Evolutionary conservation across 2,113 vertebrate genomes (phyloP), one percentile per base, ranked within the genome.

Genomic region (Holacanthus passer): DNA sequence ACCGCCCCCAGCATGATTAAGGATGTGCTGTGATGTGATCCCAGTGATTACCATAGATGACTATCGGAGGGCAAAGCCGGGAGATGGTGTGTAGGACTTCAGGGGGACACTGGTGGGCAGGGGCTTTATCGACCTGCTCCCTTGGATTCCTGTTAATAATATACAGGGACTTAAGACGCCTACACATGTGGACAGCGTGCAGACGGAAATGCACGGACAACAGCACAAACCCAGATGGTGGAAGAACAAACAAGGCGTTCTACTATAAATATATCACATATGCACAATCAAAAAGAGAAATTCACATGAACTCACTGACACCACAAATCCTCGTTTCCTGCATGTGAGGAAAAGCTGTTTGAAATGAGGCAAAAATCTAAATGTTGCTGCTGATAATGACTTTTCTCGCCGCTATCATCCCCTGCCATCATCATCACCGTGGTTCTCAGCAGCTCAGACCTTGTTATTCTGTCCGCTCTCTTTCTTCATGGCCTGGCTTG

Each of bases 1-100:
- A 81, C 91, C 89, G 64, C 91, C 93, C 82, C 88, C 91, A 78
- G 79, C 52, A 77, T 93, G 89, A 93, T 95, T 95, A 94, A 91
- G 81, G 87, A 85, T 89, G 86, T 86, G 86, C 87, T 87, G 88
- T 56, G 87, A 86, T 84, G 87, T 90, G 91, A 91, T 90, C 85
- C 83, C 80, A 73, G 84, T 91, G 89, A 94, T 95, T 94, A 93
- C 85, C 81, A 77, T 82, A 85, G 84, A 86, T 77, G 71, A 83
- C 87, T 86, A 81, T 77, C 82, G 82, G 88, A 85, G 65, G 63
- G 79, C 58, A 76, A 79, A 69, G 85, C 91, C 70, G n/a, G 56
- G 82, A 87, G 87, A 87, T 69, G 69, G 67, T 80, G 87, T 89
- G 91, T 90, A 73, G 90, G 91, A 89, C 89, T 91, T 89, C 76